Percentiles rank a stretch among this genome's conserved stretches.
These are phyloP conservation scores for Ephydatia muelleri DNA, from an alignment of 37 sponge, comb jelly and placozoan genomes.

Conservation along the genomic window DNA sequence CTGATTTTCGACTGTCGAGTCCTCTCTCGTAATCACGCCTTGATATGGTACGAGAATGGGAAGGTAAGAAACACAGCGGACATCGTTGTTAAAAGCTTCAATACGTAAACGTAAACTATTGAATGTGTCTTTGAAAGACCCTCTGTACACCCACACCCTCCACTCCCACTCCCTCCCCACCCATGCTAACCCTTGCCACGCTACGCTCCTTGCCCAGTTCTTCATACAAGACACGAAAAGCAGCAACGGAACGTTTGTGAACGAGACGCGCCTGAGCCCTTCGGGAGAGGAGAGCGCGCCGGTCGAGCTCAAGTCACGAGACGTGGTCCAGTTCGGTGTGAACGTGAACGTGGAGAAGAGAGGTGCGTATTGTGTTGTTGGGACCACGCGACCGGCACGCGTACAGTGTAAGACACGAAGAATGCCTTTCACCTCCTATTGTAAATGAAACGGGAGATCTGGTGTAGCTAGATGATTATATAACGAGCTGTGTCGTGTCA, in stretches of 20 bases:
- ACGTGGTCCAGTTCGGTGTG: slow-evolving; percentile 96
- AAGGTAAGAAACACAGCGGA: slow-evolving; percentile 62
- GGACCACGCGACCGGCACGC: background rate
- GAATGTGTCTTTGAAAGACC: too few relatives aligned
- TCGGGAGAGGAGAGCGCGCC: slow-evolving; percentile 93
- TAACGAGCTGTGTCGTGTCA: too few relatives aligned
- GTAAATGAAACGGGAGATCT: too few relatives aligned
- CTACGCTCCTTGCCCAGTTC: slow-evolving; percentile 64
- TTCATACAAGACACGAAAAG: slow-evolving; percentile 96
- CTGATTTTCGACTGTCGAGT: slow-evolving; percentile 98
- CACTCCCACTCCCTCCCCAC: too few relatives aligned
- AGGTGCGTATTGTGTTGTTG: slow-evolving; percentile 21
- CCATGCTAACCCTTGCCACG: too few relatives aligned
- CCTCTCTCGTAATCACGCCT: slow-evolving; percentile 95
- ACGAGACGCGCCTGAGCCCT: slow-evolving; percentile 82
- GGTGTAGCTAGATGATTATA: too few relatives aligned
- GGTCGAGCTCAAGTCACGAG: slow-evolving; percentile 74
- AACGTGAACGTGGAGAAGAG: slow-evolving; percentile 91
- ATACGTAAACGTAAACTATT: background rate
- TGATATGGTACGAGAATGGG: slow-evolving; percentile 88
- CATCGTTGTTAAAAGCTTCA: background rate
- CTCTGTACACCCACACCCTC: too few relatives aligned
- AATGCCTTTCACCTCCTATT: too few relatives aligned
- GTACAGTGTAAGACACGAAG: background rate
- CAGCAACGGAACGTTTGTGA: slow-evolving; percentile 98